Evolutionary conservation across 2,888 invertebrate species (phyloP).

Genomic region (Enchytraeus crypticus): DNA sequence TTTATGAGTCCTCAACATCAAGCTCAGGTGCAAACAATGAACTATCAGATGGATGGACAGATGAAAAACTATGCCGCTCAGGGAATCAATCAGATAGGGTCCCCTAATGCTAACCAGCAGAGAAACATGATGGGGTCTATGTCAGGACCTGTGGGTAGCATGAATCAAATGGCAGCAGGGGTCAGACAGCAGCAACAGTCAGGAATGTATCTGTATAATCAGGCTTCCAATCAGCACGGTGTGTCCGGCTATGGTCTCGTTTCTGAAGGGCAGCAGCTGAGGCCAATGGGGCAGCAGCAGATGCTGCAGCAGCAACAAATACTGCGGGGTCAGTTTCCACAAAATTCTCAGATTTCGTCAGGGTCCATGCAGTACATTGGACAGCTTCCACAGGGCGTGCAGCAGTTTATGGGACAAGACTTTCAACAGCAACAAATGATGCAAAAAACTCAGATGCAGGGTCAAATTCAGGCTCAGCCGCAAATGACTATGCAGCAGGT

Average conservation of each 20-base stretch:
- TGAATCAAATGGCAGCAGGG: too few species aligned
- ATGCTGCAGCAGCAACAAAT: constrained; percentile 1
- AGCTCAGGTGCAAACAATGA: background rate
- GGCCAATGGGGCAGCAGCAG: background rate
- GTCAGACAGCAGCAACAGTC: too few species aligned
- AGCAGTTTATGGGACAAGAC: constrained; percentile 10
- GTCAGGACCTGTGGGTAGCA: background rate
- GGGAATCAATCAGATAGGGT: background rate
- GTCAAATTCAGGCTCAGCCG: background rate
- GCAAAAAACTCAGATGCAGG: background rate
- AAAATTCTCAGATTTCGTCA: background rate
- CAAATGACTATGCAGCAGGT: constrained; percentile 7
- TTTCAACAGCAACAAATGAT: background rate
- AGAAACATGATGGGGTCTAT: background rate
- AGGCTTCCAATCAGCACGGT: too few species aligned
- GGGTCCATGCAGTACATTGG: background rate
- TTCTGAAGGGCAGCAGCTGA: constrained; percentile 10
- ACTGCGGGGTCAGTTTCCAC: constrained; percentile 4
- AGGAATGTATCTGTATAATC: too few species aligned
- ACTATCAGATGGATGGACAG: background rate
- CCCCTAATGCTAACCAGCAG: background rate
- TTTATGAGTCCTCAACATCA: too few species aligned
- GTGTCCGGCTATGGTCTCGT: too few species aligned
- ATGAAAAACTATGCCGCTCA: background rate
- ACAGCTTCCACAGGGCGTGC: background rate